Evolutionary conservation across 2,888 invertebrate species (phyloP).

Genomic region (Erebia aethiops): DNA sequence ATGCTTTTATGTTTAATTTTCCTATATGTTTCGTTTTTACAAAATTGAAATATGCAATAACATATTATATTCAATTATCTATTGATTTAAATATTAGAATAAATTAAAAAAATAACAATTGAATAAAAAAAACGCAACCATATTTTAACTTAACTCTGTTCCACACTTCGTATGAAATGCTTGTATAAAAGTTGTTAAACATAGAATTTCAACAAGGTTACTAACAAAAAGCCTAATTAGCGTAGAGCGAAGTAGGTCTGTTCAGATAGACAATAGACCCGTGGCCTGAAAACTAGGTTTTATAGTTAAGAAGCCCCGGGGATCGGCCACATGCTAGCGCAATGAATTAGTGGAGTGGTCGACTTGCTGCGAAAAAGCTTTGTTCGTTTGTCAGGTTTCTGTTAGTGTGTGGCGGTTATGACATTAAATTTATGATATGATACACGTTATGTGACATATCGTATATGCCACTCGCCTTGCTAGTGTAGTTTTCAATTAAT

Average conservation of each 20-base stretch:
- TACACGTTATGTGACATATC: not conserved
- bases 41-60: too few relatives aligned
- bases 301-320: slow-evolving; percentile 37
- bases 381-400: slow-evolving; percentile 31
- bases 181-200: slow-evolving; percentile 33
- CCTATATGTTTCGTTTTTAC: too few relatives aligned
- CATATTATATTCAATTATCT: too few relatives aligned
- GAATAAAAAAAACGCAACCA: not conserved
- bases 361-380: slow-evolving; percentile 28
- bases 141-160: not conserved
- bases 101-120: not conserved
- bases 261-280: slow-evolving; percentile 37
- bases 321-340: slow-evolving; percentile 32
- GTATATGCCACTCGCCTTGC: too few relatives aligned
- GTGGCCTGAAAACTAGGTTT: slow-evolving; percentile 38
- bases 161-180: slow-evolving; percentile 20
- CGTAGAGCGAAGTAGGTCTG: slow-evolving; percentile 36
- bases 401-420: slow-evolving; percentile 1
- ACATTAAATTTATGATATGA: slow-evolving; percentile 3
- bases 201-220: slow-evolving; percentile 43
- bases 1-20: too few relatives aligned
- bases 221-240: slow-evolving; percentile 44
- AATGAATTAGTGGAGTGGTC: slow-evolving; percentile 30
- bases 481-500: too few relatives aligned
- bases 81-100: not conserved